Evolutionary conservation across 2,888 invertebrate species (phyloP), one percentile per base, ranked within the genome.

Genomic region (Hemaris fuciformis): DNA sequence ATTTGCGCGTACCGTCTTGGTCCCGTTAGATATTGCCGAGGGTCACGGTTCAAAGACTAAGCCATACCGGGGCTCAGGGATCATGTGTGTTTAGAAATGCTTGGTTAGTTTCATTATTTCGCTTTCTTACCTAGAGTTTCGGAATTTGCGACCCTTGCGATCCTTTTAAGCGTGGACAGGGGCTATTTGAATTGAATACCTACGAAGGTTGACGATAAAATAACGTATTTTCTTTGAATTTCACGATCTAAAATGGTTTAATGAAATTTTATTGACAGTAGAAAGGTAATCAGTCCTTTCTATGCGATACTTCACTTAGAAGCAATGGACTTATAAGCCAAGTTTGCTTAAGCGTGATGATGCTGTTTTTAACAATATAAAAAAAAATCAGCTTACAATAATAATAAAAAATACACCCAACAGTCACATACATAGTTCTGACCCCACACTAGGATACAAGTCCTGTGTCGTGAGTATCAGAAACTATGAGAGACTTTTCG

Each of bases 81-180:
- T 53, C 53, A 53, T 53, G 31, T 25, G 42, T 45, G 23, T 45
- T 45, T 31, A 18, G 53, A 53, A 53, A 53, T 31, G 53, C 53
- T 53, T 53, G 53, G 53, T 53, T 53, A 53, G 53, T 53, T 31
- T 53, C 10, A 10, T 53, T 31, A 31, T 31, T 53, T 53, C 27
- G 18, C 53, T 18, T 53, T 53, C 53, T 53, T 53, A 18, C 31
- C 53, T 53, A 18, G 8, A 38, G 4, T 38, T 18, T 10, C 20
- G 43, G 43, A 20, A 43, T 43, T 38, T 38, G 38, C 38, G 43
- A 20, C 20, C 18, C 20, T 43, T 18, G 43, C 8, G 10, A 43
- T 10, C 7, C 20, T 20, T 43, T 4, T n/a, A 13, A 2, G 38
- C n/a, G n/a, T n/a, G n/a, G n/a, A n/a, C n/a, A 18, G 10, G 10